phyloP scores from a whole-genome alignment of 2,797 vertebrate species.

The Chelon labrosus region DNA sequence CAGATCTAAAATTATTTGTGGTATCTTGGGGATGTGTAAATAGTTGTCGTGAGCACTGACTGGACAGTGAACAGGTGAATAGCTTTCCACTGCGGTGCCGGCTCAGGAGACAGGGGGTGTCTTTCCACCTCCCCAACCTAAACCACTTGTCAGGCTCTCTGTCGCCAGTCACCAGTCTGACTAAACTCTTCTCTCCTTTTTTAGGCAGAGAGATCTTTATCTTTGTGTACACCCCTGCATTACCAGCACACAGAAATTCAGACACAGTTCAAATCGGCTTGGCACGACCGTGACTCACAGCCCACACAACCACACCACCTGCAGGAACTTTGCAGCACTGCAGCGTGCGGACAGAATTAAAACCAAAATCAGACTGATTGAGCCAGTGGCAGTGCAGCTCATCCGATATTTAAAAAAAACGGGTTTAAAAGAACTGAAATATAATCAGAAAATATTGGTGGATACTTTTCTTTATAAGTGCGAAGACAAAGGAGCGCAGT shows the following conservation, averaged over 20 bases:
- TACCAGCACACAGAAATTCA: conserved; percentile 57
- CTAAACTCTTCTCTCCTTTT: conserved; percentile 70
- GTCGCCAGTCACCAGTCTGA: conserved; percentile 65
- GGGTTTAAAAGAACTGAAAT: conserved; percentile 1
- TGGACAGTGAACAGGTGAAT: conserved; percentile 50
- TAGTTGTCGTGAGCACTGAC: conserved; percentile 25
- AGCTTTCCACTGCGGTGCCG: conserved; percentile 32
- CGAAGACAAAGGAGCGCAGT: not conserved
- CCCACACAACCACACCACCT: conserved; percentile 77
- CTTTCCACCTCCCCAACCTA: conserved; percentile 34
- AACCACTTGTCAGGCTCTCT: conserved; percentile 65
- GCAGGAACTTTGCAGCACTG: conserved; percentile 65
- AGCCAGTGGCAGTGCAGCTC: not conserved
- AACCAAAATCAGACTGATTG: conserved; percentile 4
- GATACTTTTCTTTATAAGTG: not conserved
- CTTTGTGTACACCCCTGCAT: conserved; percentile 61
- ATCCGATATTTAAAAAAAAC: conserved; percentile 1
- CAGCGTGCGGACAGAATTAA: conserved; percentile 23
- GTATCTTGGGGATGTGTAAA: conserved; percentile 15
- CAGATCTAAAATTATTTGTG: conserved; percentile 24
- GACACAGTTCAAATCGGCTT: conserved; percentile 38
- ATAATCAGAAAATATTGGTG: not conserved
- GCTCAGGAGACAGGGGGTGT: conserved; percentile 16
- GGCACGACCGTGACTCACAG: conserved; percentile 37
- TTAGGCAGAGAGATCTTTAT: conserved; percentile 78